Conservation (phyloP, 2,797 vertebrate genomes). For the Oreochromis grahami region DNA sequence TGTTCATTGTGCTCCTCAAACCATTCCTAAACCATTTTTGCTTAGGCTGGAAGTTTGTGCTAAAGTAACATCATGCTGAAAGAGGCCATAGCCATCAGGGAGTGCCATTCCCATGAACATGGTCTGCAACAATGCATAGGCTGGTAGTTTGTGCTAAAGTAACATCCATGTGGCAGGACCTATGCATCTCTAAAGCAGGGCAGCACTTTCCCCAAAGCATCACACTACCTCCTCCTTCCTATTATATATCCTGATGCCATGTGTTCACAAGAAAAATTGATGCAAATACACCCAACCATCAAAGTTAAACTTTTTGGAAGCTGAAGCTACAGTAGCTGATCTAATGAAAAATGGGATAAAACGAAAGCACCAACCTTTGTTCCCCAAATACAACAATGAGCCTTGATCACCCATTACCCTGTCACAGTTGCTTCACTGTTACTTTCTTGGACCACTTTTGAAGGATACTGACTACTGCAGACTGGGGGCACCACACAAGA, state of each 20-base stretch:
- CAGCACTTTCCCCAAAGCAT: not conserved
- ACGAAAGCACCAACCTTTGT: not conserved
- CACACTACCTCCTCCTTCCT: not conserved
- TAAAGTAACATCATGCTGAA: too few species aligned
- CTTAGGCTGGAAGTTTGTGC: too few species aligned
- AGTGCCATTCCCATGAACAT: not conserved
- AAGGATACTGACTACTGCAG: not conserved
- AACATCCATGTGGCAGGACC: not conserved
- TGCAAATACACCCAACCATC: not conserved
- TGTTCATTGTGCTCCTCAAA: not conserved
- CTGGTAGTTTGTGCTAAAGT: not conserved
- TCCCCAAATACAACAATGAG: not conserved
- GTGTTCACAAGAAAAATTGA: not conserved
- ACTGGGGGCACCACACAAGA: not conserved
- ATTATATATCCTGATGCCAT: not conserved
- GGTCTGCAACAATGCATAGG: not conserved
- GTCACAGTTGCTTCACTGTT: not conserved
- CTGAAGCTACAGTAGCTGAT: too few species aligned
- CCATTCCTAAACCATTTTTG: not conserved
- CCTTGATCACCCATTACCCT: not conserved
- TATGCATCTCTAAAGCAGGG: not conserved
- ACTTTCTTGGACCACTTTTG: not conserved
- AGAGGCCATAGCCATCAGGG: not conserved
- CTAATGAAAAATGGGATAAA: too few species aligned
- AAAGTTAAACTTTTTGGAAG: not conserved